These are phyloP conservation scores for Saccopteryx leptura DNA, from an alignment of 2,113 vertebrate species.

Conservation along the genomic window DNA sequence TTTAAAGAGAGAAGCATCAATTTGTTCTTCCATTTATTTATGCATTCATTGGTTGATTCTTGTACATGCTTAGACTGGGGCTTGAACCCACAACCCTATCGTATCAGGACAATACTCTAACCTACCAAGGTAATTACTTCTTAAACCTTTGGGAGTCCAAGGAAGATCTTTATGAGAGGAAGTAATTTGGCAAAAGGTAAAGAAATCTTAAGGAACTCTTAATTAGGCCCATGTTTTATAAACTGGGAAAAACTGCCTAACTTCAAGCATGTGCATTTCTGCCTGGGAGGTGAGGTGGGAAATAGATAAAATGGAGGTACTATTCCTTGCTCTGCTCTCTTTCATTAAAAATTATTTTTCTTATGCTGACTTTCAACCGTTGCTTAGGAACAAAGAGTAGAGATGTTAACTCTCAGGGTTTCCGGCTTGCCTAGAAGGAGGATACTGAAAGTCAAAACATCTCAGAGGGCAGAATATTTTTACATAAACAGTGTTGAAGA, in stretches of 20 bases:
- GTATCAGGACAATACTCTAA: no score
- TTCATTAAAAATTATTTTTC: slow-evolving; percentile 44
- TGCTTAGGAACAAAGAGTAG: slow-evolving; percentile 54
- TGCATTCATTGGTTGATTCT: no score
- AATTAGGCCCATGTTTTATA: neutral
- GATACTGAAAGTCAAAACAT: slow-evolving; percentile 66
- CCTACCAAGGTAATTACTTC: neutral
- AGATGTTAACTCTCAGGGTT: slow-evolving; percentile 62
- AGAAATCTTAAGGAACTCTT: neutral
- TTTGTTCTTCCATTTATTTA: no score
- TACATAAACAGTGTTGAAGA: slow-evolving; percentile 81
- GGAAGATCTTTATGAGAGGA: neutral
- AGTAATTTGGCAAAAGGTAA: neutral
- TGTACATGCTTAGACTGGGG: no score
- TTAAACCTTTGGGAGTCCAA: neutral
- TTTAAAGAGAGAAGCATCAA: no score
- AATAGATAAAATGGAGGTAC: neutral
- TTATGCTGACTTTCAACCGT: neutral
- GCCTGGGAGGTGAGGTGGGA: neutral
- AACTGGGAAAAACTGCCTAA: neutral
- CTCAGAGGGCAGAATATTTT: slow-evolving; percentile 78
- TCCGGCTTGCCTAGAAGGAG: slow-evolving; percentile 68
- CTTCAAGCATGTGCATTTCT: neutral
- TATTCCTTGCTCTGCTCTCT: neutral
- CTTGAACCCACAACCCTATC: no score